Base-by-base conservation (phyloP, 2,888 invertebrate genomes). In the Gari tellinella region DNA sequence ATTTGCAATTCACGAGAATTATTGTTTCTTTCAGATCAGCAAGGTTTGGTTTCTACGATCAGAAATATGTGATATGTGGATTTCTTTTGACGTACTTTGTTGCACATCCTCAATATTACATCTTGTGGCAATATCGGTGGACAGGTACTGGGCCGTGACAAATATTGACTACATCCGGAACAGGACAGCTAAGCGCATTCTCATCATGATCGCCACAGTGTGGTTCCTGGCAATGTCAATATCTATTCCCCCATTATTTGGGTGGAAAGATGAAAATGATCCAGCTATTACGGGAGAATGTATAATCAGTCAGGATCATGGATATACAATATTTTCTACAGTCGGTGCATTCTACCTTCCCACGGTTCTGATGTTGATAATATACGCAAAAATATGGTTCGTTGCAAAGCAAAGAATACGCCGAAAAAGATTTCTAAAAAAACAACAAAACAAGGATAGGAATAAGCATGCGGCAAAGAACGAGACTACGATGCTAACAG, bases 131-230 rank as follows among this genome's bases (percentile, higher is more conserved):
- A 98, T 99, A 89, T 97, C 99, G 80, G 95, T 98, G 83, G 98
- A 99, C 93, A 95, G 97, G 68, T 99, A 98, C 93, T 99, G 99
- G 99, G 98, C 99, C 69, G 98, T 99, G 88, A 99, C 99, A 70
- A 95, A 97, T 92, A 96, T 99, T 80, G 97, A 98, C 94, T 99
- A 99, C 93, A 97, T 97, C 89, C 96, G 97, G 93, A 95, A 96
- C 77, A 94, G 98, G 82, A 97, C 97, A 90, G 96, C 96, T 85
- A 94, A 85, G 51, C 84, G 89, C n/a, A 92, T 99, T 90, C 96
- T 96, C 86, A 94, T 95, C 73, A 97, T 99, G 96, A 97, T 99
- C 84, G 94, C 96, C 80, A 93, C 96, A 62, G 96, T 98, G 45
- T 99, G 99, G 99, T 94, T 95, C 58, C 95, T 97, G 55, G 96